A percentile compares a stretch with the other conserved stretches of the same genome.
Evolutionary conservation across 2,888 invertebrate species (phyloP).

Genomic region (Idaea aversata): DNA sequence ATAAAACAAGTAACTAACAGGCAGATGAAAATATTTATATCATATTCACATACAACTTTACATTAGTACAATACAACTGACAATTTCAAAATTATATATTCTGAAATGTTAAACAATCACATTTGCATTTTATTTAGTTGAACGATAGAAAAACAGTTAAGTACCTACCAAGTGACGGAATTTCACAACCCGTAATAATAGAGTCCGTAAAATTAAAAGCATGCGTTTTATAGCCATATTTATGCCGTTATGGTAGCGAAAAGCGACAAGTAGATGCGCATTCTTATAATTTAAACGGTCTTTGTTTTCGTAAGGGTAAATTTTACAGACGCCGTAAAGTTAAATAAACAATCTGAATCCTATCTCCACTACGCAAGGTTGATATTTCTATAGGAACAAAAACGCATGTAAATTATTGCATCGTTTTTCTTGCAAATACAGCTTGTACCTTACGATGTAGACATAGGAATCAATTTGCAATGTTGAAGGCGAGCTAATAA

Average conservation of each 20-base stretch:
- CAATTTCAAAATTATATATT: neutral
- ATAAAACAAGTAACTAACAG: constrained; percentile 39
- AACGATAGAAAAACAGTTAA: neutral
- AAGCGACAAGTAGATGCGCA: neutral
- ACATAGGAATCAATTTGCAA: neutral
- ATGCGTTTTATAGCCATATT: neutral
- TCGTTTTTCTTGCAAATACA: neutral
- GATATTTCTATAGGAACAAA: neutral
- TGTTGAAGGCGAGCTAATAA: neutral
- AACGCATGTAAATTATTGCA: neutral
- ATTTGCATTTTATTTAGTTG: neutral
- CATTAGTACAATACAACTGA: constrained; percentile 20
- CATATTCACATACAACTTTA: constrained; percentile 37
- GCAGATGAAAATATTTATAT: constrained; percentile 31
- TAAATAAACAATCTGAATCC: neutral
- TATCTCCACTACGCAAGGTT: neutral
- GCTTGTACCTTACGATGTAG: neutral
- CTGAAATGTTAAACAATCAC: neutral
- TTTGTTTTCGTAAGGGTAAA: neutral
- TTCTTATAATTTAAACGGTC: neutral
- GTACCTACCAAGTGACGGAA: constrained; percentile 2
- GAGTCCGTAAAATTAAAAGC: neutral
- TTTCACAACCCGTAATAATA: constrained; percentile 3
- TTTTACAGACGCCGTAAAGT: neutral
- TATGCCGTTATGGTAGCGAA: neutral